Percentiles rank a stretch among this genome's conserved stretches.
Evolutionary conservation across 1,140 invertebrate species (phyloP).

Genomic region (Drosophila bipectinata): DNA sequence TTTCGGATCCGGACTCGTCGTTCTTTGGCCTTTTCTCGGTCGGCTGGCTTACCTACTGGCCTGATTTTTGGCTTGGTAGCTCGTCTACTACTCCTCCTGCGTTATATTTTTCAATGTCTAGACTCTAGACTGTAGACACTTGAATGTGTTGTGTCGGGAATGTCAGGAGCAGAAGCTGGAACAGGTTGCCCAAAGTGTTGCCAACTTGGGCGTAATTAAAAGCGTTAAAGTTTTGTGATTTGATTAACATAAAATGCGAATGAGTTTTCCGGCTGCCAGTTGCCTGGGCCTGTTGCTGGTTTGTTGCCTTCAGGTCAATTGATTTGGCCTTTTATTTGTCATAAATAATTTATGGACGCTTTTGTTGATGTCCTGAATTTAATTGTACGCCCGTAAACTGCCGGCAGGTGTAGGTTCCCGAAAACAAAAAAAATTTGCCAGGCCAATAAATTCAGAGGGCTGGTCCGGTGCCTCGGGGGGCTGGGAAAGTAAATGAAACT

Average conservation of each 20-base stretch:
- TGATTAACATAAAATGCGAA: slow-evolving; percentile 62
- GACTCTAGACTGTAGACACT: slow-evolving; percentile 59
- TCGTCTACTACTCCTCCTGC: slow-evolving; percentile 1
- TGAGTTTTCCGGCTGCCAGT: slow-evolving; percentile 25
- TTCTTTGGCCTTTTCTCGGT: slow-evolving; percentile 58
- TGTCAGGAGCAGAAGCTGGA: slow-evolving; percentile 39
- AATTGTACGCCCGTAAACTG: slow-evolving; percentile 52
- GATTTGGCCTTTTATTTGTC: slow-evolving; percentile 60
- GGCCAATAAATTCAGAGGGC: slow-evolving; percentile 5
- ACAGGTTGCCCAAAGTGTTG: slow-evolving; percentile 24
- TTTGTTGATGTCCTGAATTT: slow-evolving; percentile 45
- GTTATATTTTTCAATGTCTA: slow-evolving; percentile 13
- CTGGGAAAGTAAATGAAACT: background rate
- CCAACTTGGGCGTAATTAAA: slow-evolving; percentile 70
- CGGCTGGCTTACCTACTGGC: slow-evolving; percentile 27
- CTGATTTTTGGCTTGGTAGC: slow-evolving; percentile 13
- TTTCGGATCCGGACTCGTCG: slow-evolving; percentile 43
- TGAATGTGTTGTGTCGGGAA: slow-evolving; percentile 26
- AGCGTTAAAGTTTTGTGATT: slow-evolving; percentile 68
- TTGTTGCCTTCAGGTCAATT: slow-evolving; percentile 37
- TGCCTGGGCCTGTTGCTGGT: slow-evolving; percentile 8
- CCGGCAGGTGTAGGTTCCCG: slow-evolving; percentile 14
- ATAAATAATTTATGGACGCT: slow-evolving; percentile 65
- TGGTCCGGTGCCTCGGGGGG: background rate
- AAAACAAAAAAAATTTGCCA: background rate